phyloP scores from a whole-genome alignment of 2,113 vertebrate species.

The Tympanuchus pallidicinctus region DNA sequence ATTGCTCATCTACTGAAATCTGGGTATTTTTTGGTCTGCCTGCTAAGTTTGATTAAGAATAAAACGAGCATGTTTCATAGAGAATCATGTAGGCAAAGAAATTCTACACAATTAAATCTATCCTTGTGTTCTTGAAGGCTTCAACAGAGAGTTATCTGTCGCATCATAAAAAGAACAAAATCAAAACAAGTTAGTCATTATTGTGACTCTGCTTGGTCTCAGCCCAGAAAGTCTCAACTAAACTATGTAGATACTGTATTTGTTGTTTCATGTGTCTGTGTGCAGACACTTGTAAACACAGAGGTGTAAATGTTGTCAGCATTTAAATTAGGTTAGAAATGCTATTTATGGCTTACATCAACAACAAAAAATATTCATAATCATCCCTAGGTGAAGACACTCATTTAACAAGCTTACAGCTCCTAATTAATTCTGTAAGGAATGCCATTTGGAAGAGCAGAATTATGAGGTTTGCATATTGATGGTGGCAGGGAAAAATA shows the following conservation, averaged over 20 bases:
- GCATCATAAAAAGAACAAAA: slow-evolving; percentile 9
- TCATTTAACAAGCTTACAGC: slow-evolving; percentile 73
- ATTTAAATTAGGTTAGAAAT: slow-evolving; percentile 69
- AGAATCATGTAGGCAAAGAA: neutral
- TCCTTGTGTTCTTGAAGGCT: neutral
- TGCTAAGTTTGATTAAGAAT: neutral
- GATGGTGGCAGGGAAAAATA: slow-evolving; percentile 73
- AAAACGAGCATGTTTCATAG: neutral
- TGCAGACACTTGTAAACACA: slow-evolving; percentile 55
- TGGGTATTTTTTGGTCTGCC: slow-evolving; percentile 11
- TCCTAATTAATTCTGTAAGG: slow-evolving; percentile 79
- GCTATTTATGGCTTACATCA: slow-evolving; percentile 54
- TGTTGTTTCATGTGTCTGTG: slow-evolving; percentile 45
- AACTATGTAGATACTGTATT: slow-evolving; percentile 26
- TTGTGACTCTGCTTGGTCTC: slow-evolving; percentile 20
- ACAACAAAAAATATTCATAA: slow-evolving; percentile 61
- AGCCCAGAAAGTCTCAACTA: neutral
- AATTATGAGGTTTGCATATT: slow-evolving; percentile 76
- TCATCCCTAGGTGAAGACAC: slow-evolving; percentile 71
- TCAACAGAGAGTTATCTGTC: slow-evolving; percentile 2
- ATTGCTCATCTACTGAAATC: neutral
- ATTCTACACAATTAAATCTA: neutral
- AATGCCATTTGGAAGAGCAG: slow-evolving; percentile 69
- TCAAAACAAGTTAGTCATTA: slow-evolving; percentile 41
- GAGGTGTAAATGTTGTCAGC: slow-evolving; percentile 51